phyloP scores from a whole-genome alignment of 30 jellyfish, hydroid and myxozoan genomes.

The Aurelia coerulea region DNA sequence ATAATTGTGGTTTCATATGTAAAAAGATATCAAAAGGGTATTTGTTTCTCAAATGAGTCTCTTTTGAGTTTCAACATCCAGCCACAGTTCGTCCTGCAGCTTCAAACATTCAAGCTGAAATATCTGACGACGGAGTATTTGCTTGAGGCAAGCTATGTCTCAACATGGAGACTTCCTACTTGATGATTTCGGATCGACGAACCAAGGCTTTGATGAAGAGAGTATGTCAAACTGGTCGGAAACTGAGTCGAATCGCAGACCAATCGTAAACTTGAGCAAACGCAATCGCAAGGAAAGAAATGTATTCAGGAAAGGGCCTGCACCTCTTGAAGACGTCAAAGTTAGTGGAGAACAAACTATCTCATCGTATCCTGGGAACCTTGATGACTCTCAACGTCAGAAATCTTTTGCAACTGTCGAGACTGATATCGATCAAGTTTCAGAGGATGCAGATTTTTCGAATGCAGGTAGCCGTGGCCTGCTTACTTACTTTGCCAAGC shows the following conservation, averaged over 20 bases:
- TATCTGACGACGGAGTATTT: too few relatives aligned
- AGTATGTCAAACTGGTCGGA: neutral
- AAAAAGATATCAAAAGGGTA: too few relatives aligned
- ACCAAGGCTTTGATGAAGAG: slow-evolving; percentile 23
- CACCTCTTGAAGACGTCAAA: slow-evolving; percentile 77
- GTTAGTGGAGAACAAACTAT: slow-evolving; percentile 33
- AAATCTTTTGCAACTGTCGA: neutral
- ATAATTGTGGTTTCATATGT: too few relatives aligned
- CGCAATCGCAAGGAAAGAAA: slow-evolving; percentile 23
- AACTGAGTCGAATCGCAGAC: neutral
- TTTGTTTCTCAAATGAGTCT: too few relatives aligned
- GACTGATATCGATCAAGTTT: too few relatives aligned
- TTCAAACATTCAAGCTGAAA: too few relatives aligned
- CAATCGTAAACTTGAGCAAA: slow-evolving; percentile 4
- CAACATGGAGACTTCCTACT: neutral
- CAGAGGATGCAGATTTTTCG: neutral
- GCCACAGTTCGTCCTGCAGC: too few relatives aligned
- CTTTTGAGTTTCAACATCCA: too few relatives aligned
- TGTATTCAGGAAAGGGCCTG: slow-evolving; percentile 72
- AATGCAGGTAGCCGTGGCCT: slow-evolving; percentile 81
- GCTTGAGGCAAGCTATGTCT: too few relatives aligned
- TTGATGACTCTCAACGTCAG: slow-evolving; percentile 23
- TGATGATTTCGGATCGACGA: slow-evolving; percentile 16
- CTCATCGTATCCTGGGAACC: slow-evolving; percentile 47
- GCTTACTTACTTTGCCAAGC: slow-evolving; percentile 75